Conservation (phyloP, 2,797 vertebrate species). For the Artibeus lituratus region DNA sequence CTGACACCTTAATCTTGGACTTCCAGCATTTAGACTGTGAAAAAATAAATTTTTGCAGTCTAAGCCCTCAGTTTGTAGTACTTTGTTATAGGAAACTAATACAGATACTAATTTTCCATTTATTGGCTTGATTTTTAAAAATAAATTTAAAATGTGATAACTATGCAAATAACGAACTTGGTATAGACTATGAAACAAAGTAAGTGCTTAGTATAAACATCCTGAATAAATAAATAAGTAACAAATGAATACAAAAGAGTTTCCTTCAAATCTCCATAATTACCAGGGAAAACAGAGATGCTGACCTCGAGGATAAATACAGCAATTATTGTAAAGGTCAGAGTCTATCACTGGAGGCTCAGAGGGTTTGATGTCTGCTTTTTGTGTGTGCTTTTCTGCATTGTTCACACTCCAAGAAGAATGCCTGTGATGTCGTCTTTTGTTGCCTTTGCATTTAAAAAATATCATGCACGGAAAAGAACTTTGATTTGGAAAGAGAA, state of each 20-base stretch:
- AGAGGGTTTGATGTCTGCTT: neutral
- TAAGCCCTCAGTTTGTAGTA: neutral
- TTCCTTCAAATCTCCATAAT: neutral
- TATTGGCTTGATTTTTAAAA: neutral
- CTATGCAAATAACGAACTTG: neutral
- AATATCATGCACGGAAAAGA: neutral
- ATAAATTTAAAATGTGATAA: neutral
- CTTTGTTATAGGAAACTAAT: neutral
- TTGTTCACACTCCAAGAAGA: neutral
- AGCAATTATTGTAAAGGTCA: neutral
- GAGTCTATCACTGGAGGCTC: neutral
- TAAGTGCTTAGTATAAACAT: neutral
- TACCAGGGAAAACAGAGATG: neutral
- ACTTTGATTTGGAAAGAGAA: slow-evolving; percentile 25
- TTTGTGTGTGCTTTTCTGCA: neutral
- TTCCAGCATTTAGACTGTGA: neutral
- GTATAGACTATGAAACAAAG: neutral
- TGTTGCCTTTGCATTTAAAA: slow-evolving; percentile 29
- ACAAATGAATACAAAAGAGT: neutral
- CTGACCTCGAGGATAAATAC: neutral
- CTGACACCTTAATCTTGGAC: neutral
- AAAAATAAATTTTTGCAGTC: neutral
- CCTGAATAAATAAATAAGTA: neutral
- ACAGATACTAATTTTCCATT: neutral
- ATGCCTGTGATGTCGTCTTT: neutral